Evolutionary conservation across 1,140 invertebrate genomes (phyloP), one percentile per base, ranked within the genome.

Genomic region (Anoplophora glabripennis): DNA sequence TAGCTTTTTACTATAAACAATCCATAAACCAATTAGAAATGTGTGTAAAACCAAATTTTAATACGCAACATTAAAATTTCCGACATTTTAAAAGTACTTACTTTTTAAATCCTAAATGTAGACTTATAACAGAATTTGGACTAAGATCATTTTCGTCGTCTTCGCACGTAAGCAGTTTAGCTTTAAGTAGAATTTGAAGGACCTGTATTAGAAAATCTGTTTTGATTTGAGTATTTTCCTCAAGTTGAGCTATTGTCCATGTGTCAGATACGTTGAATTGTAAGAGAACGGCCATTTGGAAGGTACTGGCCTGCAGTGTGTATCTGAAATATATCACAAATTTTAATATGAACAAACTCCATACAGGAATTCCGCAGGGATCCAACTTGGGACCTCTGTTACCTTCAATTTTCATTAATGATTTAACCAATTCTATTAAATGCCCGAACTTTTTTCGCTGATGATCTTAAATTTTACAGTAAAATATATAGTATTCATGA

Each of bases 261-360:
- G 81, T 81, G 33, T 89, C 87, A 68, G 87, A 85, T 59, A 87
- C 87, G 77, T 99, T 99, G 76, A 90, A 99, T 78, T 96, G 93
- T 45, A 99, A 78, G n/a, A 99, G 79, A 53, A 99, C 89, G 49
- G 96, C 94, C 91, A 99, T 99, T 84, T 99, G 97, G 79, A 96
- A 96, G 36, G 96, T 99, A 64, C 96, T 98, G 28, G 94, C 94
- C 85, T 96, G 89, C 38, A 94, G 79, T 35, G 88, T 91, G 73
- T 92, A 92, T 66, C 88, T 88, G 64, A 41, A 72, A 75, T 51
- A 28, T 28, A 28, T 28, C 5, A 28, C 21, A 28, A 28, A 28
- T 28, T 3, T 28, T 28, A 3, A 5, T 28, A 28, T 28, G n/a
- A n/a, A n/a, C n/a, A n/a, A n/a, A n/a, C n/a, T n/a, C n/a, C n/a